A percentile compares a stretch with the other conserved stretches of the same genome.
These are phyloP conservation scores for Pelobates fuscus DNA, from an alignment of 2,113 vertebrate genomes.

Conservation along the genomic window DNA sequence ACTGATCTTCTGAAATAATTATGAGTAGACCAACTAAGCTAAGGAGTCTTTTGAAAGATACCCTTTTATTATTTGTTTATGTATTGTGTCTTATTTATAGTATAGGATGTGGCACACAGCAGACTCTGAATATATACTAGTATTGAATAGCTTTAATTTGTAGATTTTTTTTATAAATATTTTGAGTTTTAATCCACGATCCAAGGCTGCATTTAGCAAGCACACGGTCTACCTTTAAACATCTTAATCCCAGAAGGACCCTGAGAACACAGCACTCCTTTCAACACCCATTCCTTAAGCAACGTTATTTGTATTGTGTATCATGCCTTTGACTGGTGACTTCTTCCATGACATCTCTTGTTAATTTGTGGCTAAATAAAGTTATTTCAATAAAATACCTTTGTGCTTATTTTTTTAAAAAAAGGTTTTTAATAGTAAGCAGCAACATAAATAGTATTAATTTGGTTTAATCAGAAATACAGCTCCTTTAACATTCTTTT, in stretches of 20 bases:
- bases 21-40: no score
- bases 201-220: constrained; percentile 41
- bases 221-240: constrained; percentile 32
- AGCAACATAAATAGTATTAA: no score
- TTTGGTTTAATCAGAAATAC: no score
- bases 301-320: constrained; percentile 41
- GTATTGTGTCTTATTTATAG: no score
- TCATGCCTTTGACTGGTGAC: constrained; percentile 35
- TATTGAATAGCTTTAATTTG: no score
- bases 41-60: no score
- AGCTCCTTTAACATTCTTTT: no score
- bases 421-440: background rate
- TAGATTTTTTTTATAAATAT: no score
- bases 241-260: background rate
- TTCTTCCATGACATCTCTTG: constrained; percentile 18
- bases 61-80: no score
- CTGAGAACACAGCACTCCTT: constrained; percentile 7
- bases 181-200: no score
- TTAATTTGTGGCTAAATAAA: constrained; percentile 45
- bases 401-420: background rate
- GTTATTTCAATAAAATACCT: constrained; percentile 39
- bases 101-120: no score
- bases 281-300: constrained; percentile 13
- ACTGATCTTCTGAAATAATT: background rate
- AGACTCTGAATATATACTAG: no score